Evolutionary conservation across 2,113 vertebrate genomes (phyloP).

Genomic region (Petromus typicus): DNA sequence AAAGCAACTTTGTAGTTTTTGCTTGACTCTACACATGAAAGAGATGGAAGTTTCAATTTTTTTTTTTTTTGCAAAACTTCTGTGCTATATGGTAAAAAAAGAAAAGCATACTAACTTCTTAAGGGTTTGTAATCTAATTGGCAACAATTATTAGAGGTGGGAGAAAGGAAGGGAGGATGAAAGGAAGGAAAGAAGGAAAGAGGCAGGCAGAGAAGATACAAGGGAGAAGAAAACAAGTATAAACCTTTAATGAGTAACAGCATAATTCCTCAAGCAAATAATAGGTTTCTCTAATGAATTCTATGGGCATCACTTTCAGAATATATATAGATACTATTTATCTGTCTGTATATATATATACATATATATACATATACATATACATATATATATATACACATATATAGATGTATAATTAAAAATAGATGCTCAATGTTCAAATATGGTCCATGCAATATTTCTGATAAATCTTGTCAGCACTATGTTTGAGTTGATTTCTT

Average conservation of each 20-base stretch:
- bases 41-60: neutral
- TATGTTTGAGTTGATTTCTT: neutral
- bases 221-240: neutral
- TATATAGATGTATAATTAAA: neutral
- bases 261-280: neutral
- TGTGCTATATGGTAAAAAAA: neutral
- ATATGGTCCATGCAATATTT: neutral
- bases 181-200: neutral
- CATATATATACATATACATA: too few species aligned
- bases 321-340: too few species aligned
- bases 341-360: too few species aligned
- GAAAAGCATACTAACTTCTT: neutral
- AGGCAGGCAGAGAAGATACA: neutral
- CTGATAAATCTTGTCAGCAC: neutral
- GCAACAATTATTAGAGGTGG: neutral
- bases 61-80: neutral
- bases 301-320: neutral
- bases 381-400: too few species aligned
- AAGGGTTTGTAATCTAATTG: neutral
- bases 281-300: neutral
- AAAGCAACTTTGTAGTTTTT: neutral
- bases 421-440: neutral
- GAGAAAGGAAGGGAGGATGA: too few species aligned
- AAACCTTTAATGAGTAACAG: neutral
- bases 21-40: neutral